A percentile compares a stretch with the other conserved stretches of the same genome.
Evolutionary conservation across 2,888 invertebrate species (phyloP).

Genomic region (Lasiommata megera): DNA sequence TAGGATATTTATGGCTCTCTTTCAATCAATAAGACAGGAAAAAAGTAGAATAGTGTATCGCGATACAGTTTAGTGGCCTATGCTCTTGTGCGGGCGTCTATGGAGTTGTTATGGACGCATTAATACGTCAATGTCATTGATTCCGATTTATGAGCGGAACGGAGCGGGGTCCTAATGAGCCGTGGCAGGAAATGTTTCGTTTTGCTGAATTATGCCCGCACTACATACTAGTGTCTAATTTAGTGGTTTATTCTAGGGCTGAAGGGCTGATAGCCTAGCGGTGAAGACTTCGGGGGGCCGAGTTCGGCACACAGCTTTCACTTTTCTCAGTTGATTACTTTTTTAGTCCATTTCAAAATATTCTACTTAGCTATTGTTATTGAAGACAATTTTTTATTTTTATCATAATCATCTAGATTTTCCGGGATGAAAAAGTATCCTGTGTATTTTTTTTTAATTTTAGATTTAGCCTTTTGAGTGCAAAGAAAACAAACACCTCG

Average conservation of each 20-base stretch:
- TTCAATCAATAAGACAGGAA: slow-evolving; percentile 28
- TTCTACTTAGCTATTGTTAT: too few relatives aligned
- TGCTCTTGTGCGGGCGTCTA: neutral
- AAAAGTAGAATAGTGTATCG: slow-evolving; percentile 27
- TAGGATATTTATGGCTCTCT: slow-evolving; percentile 28
- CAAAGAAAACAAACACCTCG: too few relatives aligned
- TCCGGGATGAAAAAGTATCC: too few relatives aligned
- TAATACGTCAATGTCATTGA: slow-evolving; percentile 28
- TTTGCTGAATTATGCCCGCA: slow-evolving; percentile 17
- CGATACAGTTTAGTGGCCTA: slow-evolving; percentile 23
- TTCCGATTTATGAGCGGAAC: slow-evolving; percentile 27
- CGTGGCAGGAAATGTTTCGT: slow-evolving; percentile 18
- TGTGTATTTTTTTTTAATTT: too few relatives aligned
- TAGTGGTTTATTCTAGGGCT: neutral
- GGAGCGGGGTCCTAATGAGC: slow-evolving; percentile 17
- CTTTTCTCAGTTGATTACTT: too few relatives aligned
- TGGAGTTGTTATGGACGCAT: slow-evolving; percentile 9
- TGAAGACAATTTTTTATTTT: too few relatives aligned
- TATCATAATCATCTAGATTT: too few relatives aligned
- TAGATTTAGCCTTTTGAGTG: too few relatives aligned
- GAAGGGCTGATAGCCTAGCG: too few relatives aligned
- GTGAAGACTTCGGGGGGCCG: too few relatives aligned
- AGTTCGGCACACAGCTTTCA: too few relatives aligned
- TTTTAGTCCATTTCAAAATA: too few relatives aligned
- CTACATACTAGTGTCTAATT: neutral